These are phyloP conservation scores for Sylvia atricapilla DNA, from an alignment of 2,113 vertebrate genomes.

Conservation along the genomic window DNA sequence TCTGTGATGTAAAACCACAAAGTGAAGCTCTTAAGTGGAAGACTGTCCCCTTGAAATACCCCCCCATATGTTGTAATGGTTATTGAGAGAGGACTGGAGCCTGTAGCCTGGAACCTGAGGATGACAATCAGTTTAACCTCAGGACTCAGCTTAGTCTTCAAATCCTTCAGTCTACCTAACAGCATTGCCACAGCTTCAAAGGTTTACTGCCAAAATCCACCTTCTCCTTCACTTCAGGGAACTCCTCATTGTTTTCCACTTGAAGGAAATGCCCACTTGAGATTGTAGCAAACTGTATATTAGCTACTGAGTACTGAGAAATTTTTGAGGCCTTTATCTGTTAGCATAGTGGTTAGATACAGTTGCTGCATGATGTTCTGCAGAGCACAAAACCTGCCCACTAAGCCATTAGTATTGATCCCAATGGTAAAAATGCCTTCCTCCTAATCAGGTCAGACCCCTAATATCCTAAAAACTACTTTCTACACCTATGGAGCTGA, in stretches of 20 bases:
- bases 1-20: neutral
- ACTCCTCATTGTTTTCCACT: neutral
- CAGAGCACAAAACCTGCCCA: neutral
- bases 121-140: neutral
- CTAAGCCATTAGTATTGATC: neutral
- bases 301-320: neutral
- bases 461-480: neutral
- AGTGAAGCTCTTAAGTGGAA: neutral
- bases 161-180: neutral
- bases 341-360: neutral
- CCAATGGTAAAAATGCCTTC: neutral
- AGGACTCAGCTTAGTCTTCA: neutral
- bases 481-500: neutral
- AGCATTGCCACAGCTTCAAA: neutral
- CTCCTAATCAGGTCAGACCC: neutral
- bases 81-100: neutral
- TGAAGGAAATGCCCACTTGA: neutral
- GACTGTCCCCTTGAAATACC: neutral
- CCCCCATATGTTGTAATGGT: neutral
- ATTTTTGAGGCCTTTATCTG: neutral
- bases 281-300: neutral
- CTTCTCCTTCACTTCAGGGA: neutral
- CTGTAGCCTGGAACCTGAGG: neutral
- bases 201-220: neutral
- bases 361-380: neutral